These are phyloP conservation scores for Caracal caracal DNA, from an alignment of 2,113 vertebrate species.

Conservation along the genomic window DNA sequence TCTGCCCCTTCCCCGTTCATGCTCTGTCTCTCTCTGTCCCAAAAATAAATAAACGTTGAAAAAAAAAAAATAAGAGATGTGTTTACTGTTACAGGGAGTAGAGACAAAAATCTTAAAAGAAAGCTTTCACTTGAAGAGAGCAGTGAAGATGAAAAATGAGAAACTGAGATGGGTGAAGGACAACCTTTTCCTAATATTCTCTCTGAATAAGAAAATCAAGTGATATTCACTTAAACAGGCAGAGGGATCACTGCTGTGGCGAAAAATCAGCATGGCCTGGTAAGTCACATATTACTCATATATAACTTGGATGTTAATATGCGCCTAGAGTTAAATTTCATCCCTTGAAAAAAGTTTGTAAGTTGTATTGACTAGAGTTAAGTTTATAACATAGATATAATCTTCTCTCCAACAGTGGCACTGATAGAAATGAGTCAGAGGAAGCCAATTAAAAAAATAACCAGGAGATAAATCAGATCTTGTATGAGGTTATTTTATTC, in stretches of 20 bases:
- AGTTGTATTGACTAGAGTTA: background rate
- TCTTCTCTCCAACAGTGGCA: background rate
- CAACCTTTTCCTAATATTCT: background rate
- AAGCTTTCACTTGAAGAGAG: constrained; percentile 22
- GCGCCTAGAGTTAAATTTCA: background rate
- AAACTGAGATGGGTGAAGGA: background rate
- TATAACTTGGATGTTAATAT: background rate
- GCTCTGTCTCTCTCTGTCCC: too few species aligned
- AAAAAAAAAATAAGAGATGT: background rate
- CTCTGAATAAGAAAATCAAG: constrained; percentile 7
- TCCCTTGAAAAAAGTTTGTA: constrained; percentile 25
- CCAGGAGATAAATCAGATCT: background rate
- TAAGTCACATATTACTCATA: background rate
- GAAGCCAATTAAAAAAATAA: constrained; percentile 52
- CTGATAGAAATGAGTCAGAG: constrained; percentile 26
- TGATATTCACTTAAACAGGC: background rate
- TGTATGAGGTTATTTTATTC: background rate
- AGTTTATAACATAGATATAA: background rate
- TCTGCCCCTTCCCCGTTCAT: too few species aligned
- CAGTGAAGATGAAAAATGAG: constrained; percentile 12
- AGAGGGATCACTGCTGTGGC: background rate
- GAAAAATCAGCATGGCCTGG: constrained; percentile 25
- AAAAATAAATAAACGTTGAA: too few species aligned
- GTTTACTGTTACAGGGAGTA: constrained; percentile 19
- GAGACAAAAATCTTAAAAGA: background rate